Conservation (phyloP, 2,888 invertebrate genomes). For the Latheticus oryzae region DNA sequence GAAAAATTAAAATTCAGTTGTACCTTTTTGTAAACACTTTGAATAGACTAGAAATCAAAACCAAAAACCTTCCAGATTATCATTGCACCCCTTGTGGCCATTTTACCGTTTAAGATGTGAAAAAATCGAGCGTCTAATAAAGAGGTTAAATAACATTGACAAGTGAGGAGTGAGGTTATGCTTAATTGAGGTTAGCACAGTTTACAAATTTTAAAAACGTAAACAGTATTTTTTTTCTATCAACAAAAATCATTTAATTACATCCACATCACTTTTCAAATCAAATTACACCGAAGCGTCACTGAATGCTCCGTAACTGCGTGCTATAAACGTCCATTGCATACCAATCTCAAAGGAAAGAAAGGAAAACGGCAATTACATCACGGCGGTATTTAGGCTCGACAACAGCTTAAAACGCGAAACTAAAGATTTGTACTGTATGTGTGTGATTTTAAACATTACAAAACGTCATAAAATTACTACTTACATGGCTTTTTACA, state of each 20-base stretch:
- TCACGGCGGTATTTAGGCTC: conserved; percentile 50
- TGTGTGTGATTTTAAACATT: too few species aligned
- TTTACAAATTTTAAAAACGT: conserved; percentile 63
- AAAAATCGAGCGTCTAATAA: background rate
- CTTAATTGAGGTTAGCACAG: conserved; percentile 64
- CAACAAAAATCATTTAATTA: conserved; percentile 4
- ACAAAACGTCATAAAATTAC: conserved; percentile 17
- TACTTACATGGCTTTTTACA: conserved; percentile 59
- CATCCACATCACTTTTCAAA: background rate
- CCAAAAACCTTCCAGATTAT: too few species aligned
- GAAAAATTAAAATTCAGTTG: too few species aligned
- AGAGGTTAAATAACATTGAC: conserved; percentile 56
- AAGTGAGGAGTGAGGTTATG: conserved; percentile 67
- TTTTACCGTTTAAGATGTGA: too few species aligned
- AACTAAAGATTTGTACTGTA: too few species aligned
- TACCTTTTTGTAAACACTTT: too few species aligned
- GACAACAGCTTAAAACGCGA: conserved; percentile 24
- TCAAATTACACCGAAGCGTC: conserved; percentile 5
- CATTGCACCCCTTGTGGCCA: too few species aligned
- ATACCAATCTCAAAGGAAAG: conserved; percentile 50
- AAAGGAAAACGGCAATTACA: conserved; percentile 61
- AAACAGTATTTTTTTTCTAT: conserved; percentile 56
- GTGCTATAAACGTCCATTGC: conserved; percentile 58
- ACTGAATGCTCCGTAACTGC: conserved; percentile 48
- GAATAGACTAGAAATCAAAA: too few species aligned